A percentile compares a stretch with the other conserved stretches of the same genome.
phyloP scores from a whole-genome alignment of 2,888 invertebrate genomes.

The Andrena minutula region DNA sequence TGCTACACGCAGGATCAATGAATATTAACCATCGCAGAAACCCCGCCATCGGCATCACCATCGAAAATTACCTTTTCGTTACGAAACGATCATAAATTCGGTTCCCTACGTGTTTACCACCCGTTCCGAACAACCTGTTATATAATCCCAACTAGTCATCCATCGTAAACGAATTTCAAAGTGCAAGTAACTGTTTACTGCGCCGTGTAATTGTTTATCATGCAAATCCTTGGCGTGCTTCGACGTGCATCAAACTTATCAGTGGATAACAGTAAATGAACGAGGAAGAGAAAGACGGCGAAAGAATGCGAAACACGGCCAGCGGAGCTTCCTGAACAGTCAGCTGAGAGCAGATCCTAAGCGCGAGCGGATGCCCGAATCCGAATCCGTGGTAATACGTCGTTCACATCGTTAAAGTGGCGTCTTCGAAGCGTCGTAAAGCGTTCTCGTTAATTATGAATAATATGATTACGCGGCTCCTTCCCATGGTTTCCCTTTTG shows the following conservation, averaged over 20 bases:
- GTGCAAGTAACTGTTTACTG: slow-evolving; percentile 25
- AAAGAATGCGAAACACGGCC: not conserved
- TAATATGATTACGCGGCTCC: slow-evolving; percentile 76
- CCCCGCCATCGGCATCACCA: not conserved
- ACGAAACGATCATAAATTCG: not conserved
- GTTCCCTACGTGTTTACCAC: not conserved
- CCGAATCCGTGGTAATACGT: slow-evolving; percentile 49
- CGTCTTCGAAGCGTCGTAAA: slow-evolving; percentile 55
- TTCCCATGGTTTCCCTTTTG: slow-evolving; percentile 79
- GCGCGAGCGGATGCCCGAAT: slow-evolving; percentile 36
- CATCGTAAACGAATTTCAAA: slow-evolving; percentile 4
- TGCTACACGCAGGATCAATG: not conserved
- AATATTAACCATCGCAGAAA: not conserved
- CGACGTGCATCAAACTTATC: not conserved
- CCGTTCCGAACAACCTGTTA: not conserved
- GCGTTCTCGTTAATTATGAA: slow-evolving; percentile 76
- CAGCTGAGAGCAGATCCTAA: slow-evolving; percentile 25
- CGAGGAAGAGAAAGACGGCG: not conserved
- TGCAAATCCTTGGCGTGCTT: not conserved
- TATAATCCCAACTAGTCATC: slow-evolving; percentile 7
- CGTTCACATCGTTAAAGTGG: slow-evolving; percentile 70
- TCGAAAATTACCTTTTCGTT: not conserved
- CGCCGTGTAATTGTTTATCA: slow-evolving; percentile 11
- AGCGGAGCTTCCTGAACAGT: slow-evolving; percentile 14
- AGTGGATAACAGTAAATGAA: not conserved